Evolutionary conservation across 2,888 invertebrate species (phyloP).

Genomic region (Sarcophaga subvicina): DNA sequence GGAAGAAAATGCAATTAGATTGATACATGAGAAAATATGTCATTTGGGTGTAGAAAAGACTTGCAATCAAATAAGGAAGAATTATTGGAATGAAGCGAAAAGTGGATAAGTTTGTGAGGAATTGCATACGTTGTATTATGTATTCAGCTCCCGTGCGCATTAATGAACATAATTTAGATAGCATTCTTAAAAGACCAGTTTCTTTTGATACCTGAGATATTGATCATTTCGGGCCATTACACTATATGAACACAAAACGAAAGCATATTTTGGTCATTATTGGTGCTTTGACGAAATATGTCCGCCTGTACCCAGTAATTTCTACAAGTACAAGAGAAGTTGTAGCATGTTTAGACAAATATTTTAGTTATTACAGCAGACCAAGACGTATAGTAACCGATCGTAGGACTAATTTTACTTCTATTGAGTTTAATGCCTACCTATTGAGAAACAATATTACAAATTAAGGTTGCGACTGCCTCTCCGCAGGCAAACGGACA

Average conservation of each 20-base stretch:
- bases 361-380: slow-evolving; percentile 9
- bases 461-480: background rate
- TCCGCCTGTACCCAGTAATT: slow-evolving; percentile 24
- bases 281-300: slow-evolving; percentile 24
- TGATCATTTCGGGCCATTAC: slow-evolving; percentile 16
- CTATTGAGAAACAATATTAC: background rate
- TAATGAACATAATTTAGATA: background rate
- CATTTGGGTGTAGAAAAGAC: slow-evolving; percentile 31
- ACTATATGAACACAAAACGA: slow-evolving; percentile 15
- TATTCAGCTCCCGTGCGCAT: background rate
- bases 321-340: slow-evolving; percentile 33
- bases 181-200: slow-evolving; percentile 3
- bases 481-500: slow-evolving; percentile 10
- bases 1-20: slow-evolving; percentile 17
- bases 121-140: slow-evolving; percentile 25
- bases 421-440: slow-evolving; percentile 11
- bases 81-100: slow-evolving; percentile 20
- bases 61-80: slow-evolving; percentile 3
- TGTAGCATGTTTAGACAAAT: slow-evolving; percentile 21
- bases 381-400: slow-evolving; percentile 21
- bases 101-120: background rate
- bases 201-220: slow-evolving; percentile 9
- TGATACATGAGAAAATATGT: slow-evolving; percentile 31
- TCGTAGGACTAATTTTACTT: slow-evolving; percentile 27
- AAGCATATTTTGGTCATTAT: slow-evolving; percentile 29